Percentiles rank a stretch among this genome's conserved stretches.
These are phyloP conservation scores for Pelvicachromis taeniatus DNA, from an alignment of 2,113 vertebrate species.

Conservation along the genomic window DNA sequence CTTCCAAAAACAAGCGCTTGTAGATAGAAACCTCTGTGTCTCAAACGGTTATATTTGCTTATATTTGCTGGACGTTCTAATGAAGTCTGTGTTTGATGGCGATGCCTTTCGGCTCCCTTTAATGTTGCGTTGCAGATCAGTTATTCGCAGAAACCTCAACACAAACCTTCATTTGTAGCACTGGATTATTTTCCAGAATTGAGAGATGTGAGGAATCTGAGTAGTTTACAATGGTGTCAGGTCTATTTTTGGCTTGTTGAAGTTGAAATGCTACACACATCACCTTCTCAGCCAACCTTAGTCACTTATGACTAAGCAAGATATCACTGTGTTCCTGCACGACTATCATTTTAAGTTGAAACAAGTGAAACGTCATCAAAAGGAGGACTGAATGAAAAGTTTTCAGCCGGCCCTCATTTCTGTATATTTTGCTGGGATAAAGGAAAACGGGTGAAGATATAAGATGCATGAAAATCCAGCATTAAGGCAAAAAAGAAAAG, in stretches of 20 bases:
- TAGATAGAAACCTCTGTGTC: not conserved
- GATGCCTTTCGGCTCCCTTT: not conserved
- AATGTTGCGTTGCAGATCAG: not conserved
- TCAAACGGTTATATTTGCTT: not conserved
- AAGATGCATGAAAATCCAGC: not conserved
- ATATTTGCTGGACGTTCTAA: not conserved
- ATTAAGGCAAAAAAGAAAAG: not conserved
- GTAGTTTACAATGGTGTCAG: not conserved
- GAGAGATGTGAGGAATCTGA: not conserved
- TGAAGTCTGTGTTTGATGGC: not conserved
- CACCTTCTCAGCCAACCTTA: not conserved
- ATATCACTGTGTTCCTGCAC: too few relatives aligned
- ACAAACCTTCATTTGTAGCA: not conserved
- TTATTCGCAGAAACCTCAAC: not conserved
- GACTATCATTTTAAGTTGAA: not conserved
- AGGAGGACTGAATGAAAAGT: not conserved
- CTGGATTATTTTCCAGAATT: not conserved
- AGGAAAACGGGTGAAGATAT: rapidly evolving
- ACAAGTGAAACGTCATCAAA: not conserved
- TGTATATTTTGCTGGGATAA: not conserved
- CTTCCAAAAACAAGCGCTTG: not conserved
- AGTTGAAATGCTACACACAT: rapidly evolving
- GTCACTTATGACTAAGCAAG: not conserved
- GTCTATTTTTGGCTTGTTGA: not conserved
- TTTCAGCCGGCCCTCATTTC: rapidly evolving